Percentiles rank a stretch among this genome's conserved stretches.
These are phyloP conservation scores for Ypsolopha sequella DNA, from an alignment of 2,888 invertebrate genomes.

Conservation along the genomic window DNA sequence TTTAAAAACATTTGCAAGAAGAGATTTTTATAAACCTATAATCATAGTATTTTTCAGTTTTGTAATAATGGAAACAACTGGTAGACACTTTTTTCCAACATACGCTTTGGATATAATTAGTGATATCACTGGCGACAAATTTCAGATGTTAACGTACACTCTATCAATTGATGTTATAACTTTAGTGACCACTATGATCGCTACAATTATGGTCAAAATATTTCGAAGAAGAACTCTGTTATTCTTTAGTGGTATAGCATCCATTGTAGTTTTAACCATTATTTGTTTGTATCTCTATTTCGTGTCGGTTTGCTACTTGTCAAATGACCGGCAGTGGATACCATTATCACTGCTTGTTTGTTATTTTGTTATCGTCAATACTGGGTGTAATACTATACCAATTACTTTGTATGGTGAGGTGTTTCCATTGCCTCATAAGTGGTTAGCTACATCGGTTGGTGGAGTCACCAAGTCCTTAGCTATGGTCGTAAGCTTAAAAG, in stretches of 20 bases:
- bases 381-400: slow-evolving; percentile 43
- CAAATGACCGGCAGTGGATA: slow-evolving; percentile 23
- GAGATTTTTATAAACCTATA: slow-evolving; percentile 35
- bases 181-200: slow-evolving; percentile 25
- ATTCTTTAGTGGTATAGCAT: slow-evolving; percentile 30
- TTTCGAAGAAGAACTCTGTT: slow-evolving; percentile 33
- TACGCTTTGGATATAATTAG: slow-evolving; percentile 39
- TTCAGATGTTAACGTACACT: slow-evolving; percentile 26
- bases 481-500: slow-evolving; percentile 27
- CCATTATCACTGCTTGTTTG: slow-evolving; percentile 26
- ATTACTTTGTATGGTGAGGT: slow-evolving; percentile 40
- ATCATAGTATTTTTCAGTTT: slow-evolving; percentile 24
- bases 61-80: slow-evolving; percentile 30
- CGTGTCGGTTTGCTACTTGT: slow-evolving; percentile 16
- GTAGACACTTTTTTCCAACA: slow-evolving; percentile 36
- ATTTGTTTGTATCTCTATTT: slow-evolving; percentile 31
- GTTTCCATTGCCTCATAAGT: slow-evolving; percentile 38
- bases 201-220: slow-evolving; percentile 31
- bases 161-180: slow-evolving; percentile 35
- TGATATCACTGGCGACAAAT: slow-evolving; percentile 25
- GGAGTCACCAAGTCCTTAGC: slow-evolving; percentile 25
- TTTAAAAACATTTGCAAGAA: slow-evolving; percentile 27
- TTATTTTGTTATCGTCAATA: slow-evolving; percentile 36
- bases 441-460: slow-evolving; percentile 24
- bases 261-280: slow-evolving; percentile 20